These are phyloP conservation scores for Hypocryptadius cinnamomeus DNA, from an alignment of 2,113 vertebrate genomes.

Conservation along the genomic window DNA sequence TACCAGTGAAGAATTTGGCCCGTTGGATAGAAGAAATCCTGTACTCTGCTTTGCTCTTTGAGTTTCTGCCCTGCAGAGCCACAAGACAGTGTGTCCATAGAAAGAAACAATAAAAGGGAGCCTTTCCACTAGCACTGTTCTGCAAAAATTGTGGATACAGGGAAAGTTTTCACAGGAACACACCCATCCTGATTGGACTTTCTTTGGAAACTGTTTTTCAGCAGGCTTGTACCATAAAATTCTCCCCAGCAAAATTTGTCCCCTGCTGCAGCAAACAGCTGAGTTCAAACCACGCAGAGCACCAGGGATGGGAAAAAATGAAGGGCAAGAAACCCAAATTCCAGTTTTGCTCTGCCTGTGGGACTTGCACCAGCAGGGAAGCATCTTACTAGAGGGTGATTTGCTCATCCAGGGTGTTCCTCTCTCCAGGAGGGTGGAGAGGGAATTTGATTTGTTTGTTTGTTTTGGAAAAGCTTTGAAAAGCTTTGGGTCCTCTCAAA, in stretches of 20 bases:
- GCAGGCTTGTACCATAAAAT: neutral
- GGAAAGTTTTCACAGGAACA: neutral
- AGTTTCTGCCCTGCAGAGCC: neutral
- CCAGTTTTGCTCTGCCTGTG: neutral
- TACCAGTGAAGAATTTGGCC: neutral
- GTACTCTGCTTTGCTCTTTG: neutral
- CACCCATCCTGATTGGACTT: neutral
- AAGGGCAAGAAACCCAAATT: neutral
- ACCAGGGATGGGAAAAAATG: neutral
- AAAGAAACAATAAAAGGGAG: neutral
- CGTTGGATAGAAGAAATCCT: neutral
- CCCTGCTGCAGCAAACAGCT: neutral
- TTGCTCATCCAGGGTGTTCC: neutral
- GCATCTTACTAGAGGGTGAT: neutral
- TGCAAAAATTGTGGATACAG: neutral
- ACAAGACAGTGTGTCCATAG: neutral
- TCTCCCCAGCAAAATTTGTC: neutral
- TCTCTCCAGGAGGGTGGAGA: neutral
- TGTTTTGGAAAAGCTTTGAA: neutral
- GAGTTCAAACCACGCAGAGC: neutral
- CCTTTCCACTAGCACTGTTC: neutral
- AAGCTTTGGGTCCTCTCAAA: conserved; percentile 13
- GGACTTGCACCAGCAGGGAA: neutral
- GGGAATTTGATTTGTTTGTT: neutral
- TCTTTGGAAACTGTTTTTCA: neutral